These are phyloP conservation scores for Cyclopterus lumpus DNA, from an alignment of 2,797 vertebrate species.

Conservation along the genomic window DNA sequence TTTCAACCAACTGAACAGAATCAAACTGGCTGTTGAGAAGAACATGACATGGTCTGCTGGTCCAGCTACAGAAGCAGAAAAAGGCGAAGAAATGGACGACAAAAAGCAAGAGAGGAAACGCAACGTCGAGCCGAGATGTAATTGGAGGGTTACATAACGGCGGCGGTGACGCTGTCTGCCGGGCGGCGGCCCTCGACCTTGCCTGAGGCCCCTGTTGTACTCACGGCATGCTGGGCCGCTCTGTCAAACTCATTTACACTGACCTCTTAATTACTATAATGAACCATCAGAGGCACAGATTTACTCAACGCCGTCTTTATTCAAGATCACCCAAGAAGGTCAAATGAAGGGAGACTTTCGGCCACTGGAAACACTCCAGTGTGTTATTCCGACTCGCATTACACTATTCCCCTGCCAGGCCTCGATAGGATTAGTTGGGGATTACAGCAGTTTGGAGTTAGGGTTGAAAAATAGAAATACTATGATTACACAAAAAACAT, in stretches of 20 bases:
- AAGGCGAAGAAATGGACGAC: constrained; percentile 5
- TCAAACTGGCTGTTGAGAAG: constrained; percentile 16
- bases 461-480: constrained; percentile 29
- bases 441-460: constrained; percentile 51
- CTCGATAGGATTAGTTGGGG: constrained; percentile 54
- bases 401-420: constrained; percentile 4
- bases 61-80: constrained; percentile 6
- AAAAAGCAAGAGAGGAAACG: constrained; percentile 21
- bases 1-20: constrained; percentile 24
- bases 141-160: constrained; percentile 73
- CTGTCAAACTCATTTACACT: constrained; percentile 70
- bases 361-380: constrained; percentile 24
- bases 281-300: constrained; percentile 50
- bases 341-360: constrained; percentile 45
- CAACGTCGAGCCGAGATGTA: constrained; percentile 57
- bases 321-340: constrained; percentile 40
- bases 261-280: constrained; percentile 68
- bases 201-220: constrained; percentile 47
- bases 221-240: constrained; percentile 13
- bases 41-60: background rate
- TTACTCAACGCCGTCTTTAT: constrained; percentile 40
- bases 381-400: constrained; percentile 31
- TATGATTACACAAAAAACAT: constrained; percentile 27
- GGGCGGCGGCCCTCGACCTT: constrained; percentile 31
- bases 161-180: constrained; percentile 47